A percentile compares a stretch with the other conserved stretches of the same genome.
Conservation (phyloP, 2,113 vertebrate genomes). For the Puffinus mauretanicus region DNA sequence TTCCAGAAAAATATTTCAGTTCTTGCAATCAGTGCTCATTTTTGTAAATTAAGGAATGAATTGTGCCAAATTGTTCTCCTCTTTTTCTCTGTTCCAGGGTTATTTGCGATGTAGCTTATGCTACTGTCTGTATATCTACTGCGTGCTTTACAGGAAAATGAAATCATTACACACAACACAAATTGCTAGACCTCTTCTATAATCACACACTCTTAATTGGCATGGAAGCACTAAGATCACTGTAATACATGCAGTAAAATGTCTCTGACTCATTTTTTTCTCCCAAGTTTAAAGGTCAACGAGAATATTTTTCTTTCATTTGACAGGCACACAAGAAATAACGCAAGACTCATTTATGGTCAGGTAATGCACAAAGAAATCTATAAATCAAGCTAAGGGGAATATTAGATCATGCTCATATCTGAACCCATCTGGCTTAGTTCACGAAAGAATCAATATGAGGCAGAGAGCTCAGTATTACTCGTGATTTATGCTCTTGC, state of each 20-base stretch:
- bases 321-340: constrained; percentile 74
- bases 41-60: constrained; percentile 70
- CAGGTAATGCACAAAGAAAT: constrained; percentile 79
- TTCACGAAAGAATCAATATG: constrained; percentile 74
- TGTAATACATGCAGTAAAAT: constrained; percentile 65
- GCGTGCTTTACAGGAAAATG: constrained; percentile 69
- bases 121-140: constrained; percentile 43
- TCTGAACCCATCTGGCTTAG: constrained; percentile 75
- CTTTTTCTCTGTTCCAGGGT: constrained; percentile 33
- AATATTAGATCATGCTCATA: constrained; percentile 77
- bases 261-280: constrained; percentile 54
- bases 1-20: constrained; percentile 43
- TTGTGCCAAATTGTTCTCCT: constrained; percentile 64
- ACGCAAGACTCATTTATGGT: constrained; percentile 73
- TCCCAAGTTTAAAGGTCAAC: constrained; percentile 78
- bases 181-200: constrained; percentile 59
- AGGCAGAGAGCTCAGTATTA: constrained; percentile 62
- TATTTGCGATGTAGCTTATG: constrained; percentile 62
- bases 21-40: constrained; percentile 51
- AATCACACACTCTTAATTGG: constrained; percentile 76
- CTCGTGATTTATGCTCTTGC: constrained; percentile 69
- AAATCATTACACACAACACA: constrained; percentile 71
- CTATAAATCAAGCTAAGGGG: constrained; percentile 78
- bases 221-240: constrained; percentile 54
- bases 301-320: constrained; percentile 80